Evolutionary conservation across 1,140 invertebrate species (phyloP).

Genomic region (Drosophila mojavensis): DNA sequence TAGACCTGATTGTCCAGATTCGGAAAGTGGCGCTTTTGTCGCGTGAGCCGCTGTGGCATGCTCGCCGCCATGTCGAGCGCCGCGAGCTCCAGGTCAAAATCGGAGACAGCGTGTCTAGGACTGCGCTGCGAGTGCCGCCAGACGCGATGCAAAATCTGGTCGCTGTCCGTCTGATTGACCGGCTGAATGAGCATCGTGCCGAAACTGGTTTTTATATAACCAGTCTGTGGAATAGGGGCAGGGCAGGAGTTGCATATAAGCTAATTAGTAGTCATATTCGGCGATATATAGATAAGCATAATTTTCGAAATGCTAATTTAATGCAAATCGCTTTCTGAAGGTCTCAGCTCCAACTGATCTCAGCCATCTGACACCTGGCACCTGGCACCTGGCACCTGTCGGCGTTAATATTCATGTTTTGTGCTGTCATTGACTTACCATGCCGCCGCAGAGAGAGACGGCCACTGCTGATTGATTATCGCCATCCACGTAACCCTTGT

Average conservation of each 20-base stretch:
- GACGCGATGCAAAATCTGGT: slow-evolving; percentile 76
- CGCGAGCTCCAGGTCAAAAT: slow-evolving; percentile 66
- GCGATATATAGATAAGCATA: slow-evolving; percentile 72
- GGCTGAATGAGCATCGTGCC: slow-evolving; percentile 88
- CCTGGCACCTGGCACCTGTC: slow-evolving; percentile 11
- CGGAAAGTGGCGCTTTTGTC: slow-evolving; percentile 81
- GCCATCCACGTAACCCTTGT: slow-evolving; percentile 88
- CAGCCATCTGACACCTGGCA: slow-evolving; percentile 19
- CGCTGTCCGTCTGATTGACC: slow-evolving; percentile 83
- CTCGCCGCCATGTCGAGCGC: slow-evolving; percentile 46
- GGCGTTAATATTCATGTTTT: slow-evolving; percentile 1
- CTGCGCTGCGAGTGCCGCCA: slow-evolving; percentile 76
- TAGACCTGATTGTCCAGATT: slow-evolving; percentile 85
- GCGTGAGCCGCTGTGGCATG: slow-evolving; percentile 63
- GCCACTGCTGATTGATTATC: slow-evolving; percentile 87
- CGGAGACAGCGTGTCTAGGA: slow-evolving; percentile 78
- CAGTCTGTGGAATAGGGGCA: slow-evolving; percentile 85
- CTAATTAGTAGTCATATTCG: slow-evolving; percentile 75
- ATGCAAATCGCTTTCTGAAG: slow-evolving; percentile 62
- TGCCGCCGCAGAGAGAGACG: slow-evolving; percentile 90
- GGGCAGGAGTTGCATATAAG: slow-evolving; percentile 15
- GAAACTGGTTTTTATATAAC: slow-evolving; percentile 87
- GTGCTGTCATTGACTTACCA: slow-evolving; percentile 84
- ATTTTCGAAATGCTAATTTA: slow-evolving; percentile 63
- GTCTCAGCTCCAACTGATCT: slow-evolving; percentile 38